phyloP scores from a whole-genome alignment of 2,113 vertebrate species.

The Manacus vitellinus region DNA sequence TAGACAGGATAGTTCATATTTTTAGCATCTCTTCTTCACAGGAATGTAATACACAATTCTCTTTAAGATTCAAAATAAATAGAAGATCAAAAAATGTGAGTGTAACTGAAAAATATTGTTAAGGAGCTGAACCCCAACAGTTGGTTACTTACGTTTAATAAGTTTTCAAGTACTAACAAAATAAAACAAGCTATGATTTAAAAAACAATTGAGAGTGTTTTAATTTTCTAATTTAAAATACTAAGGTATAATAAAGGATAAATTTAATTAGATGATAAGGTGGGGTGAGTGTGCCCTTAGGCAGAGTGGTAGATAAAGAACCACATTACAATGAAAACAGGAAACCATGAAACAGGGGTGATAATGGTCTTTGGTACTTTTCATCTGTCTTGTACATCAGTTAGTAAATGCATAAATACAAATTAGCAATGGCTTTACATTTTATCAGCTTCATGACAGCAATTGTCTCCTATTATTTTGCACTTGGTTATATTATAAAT shows the following conservation, averaged over 20 bases:
- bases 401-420: neutral
- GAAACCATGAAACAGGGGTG: neutral
- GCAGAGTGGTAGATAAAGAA: neutral
- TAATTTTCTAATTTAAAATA: neutral
- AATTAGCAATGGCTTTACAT: neutral
- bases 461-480: neutral
- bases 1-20: neutral
- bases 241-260: neutral
- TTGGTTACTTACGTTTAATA: neutral
- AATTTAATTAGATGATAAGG: neutral
- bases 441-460: neutral
- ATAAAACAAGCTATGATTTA: neutral
- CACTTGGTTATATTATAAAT: neutral
- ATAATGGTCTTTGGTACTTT: neutral
- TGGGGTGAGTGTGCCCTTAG: neutral
- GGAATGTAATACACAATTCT: neutral
- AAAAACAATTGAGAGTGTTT: neutral
- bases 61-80: neutral
- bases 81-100: neutral
- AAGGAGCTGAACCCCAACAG: neutral
- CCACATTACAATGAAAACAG: neutral
- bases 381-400: neutral
- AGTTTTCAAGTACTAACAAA: neutral
- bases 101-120: neutral
- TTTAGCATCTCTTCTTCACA: neutral